Conservation (phyloP, 2,113 vertebrate genomes). For the Mola mola region DNA sequence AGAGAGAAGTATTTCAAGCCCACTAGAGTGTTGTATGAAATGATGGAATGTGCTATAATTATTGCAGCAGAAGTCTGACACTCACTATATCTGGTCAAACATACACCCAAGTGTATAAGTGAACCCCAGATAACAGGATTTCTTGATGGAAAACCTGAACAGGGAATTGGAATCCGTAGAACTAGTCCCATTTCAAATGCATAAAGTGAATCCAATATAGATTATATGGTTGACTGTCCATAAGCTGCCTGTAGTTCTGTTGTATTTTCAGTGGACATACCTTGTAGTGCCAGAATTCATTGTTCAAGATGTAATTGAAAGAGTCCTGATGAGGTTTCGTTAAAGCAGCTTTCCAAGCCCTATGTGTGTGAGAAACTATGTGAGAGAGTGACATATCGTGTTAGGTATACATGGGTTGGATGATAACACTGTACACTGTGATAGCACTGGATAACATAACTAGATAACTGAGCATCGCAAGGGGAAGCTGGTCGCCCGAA, state of each 20-base stretch:
- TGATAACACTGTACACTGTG: slow-evolving; percentile 21
- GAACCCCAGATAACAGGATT: slow-evolving; percentile 3
- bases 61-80: not conserved
- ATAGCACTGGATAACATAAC: slow-evolving; percentile 6
- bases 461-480: slow-evolving; percentile 41
- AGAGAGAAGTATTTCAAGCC: not conserved
- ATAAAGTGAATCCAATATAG: slow-evolving; percentile 37
- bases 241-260: slow-evolving; percentile 6
- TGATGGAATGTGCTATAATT: not conserved
- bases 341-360: slow-evolving; percentile 13
- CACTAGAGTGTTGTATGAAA: not conserved
- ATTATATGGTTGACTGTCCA: slow-evolving; percentile 1
- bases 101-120: slow-evolving; percentile 4
- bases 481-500: slow-evolving; percentile 6
- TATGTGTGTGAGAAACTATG: slow-evolving; percentile 2
- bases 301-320: slow-evolving; percentile 49
- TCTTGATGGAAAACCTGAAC: slow-evolving; percentile 6
- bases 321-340: slow-evolving; percentile 25
- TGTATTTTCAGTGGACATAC: slow-evolving; percentile 38
- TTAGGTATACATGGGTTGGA: not conserved
- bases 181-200: not conserved
- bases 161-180: slow-evolving; percentile 25
- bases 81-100: slow-evolving; percentile 3
- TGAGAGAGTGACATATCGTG: not conserved
- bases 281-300: slow-evolving; percentile 10